Evolutionary conservation across 30 jellyfish, hydroid and myxozoan species (phyloP).

Genomic region (Hydra vulgaris): DNA sequence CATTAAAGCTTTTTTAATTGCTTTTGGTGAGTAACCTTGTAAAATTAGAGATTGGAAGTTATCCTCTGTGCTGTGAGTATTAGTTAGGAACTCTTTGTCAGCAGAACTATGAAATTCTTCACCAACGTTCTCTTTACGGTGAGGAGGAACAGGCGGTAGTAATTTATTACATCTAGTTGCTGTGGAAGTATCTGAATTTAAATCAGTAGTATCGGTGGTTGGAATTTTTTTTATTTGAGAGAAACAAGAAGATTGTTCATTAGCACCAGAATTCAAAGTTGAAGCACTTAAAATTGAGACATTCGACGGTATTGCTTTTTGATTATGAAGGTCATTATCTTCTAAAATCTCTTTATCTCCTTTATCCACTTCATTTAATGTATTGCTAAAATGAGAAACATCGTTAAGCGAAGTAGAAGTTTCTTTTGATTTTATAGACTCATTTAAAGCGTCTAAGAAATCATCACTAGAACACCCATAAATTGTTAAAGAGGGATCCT

Average conservation of each 20-base stretch:
- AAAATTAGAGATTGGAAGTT: constrained; percentile 63
- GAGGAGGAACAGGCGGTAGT: constrained; percentile 30
- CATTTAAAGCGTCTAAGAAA: not conserved
- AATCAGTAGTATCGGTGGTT: not conserved
- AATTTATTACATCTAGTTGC: not conserved
- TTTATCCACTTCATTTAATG: not conserved
- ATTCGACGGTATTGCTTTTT: not conserved
- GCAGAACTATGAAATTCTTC: not conserved
- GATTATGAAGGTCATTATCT: too few species aligned
- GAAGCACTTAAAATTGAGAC: not conserved
- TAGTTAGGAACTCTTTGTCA: not conserved
- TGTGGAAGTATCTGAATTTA: not conserved
- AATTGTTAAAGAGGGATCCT: not conserved
- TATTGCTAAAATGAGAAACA: not conserved
- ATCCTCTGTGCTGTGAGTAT: constrained; percentile 15
- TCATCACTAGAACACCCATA: not conserved
- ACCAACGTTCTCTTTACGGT: not conserved
- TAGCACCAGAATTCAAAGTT: not conserved
- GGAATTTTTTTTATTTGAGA: not conserved
- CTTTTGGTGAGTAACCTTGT: constrained; percentile 85
- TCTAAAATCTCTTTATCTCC: not conserved
- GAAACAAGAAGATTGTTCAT: not conserved
- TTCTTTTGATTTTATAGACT: not conserved
- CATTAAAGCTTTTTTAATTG: constrained; percentile 55
- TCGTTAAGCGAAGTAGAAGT: not conserved